phyloP scores from a whole-genome alignment of 2,797 vertebrate genomes.

The Tinamus major region DNA sequence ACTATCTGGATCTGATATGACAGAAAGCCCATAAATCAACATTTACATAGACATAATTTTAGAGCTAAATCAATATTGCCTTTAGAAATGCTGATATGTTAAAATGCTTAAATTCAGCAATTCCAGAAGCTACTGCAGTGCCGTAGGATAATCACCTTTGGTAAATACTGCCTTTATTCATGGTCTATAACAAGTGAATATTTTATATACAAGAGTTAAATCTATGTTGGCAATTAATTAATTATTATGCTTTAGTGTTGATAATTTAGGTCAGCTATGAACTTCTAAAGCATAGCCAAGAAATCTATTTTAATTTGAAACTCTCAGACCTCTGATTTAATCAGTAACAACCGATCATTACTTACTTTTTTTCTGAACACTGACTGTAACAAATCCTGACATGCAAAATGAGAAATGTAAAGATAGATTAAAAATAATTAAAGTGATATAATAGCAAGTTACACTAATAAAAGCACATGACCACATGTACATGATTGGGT shows the following conservation, averaged over 20 bases:
- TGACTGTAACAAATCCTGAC: neutral
- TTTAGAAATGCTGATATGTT: neutral
- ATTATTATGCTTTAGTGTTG: neutral
- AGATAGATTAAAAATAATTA: neutral
- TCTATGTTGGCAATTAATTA: neutral
- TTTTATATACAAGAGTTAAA: neutral
- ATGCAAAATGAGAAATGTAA: neutral
- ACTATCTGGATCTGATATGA: neutral
- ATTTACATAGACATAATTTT: neutral
- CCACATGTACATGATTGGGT: neutral
- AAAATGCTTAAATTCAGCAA: neutral
- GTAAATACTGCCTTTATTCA: neutral
- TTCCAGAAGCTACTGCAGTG: neutral
- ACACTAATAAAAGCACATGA: neutral
- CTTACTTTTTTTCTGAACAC: neutral
- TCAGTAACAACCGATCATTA: neutral
- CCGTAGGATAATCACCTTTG: neutral
- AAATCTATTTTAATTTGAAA: neutral
- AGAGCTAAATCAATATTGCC: neutral
- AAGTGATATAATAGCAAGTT: neutral
- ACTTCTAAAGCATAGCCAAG: neutral
- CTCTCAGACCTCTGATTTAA: neutral
- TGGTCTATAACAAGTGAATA: neutral
- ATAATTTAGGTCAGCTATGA: neutral
- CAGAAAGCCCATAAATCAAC: neutral